Conservation (phyloP, 2,888 invertebrate species). For the Heliconius ethilla region DNA sequence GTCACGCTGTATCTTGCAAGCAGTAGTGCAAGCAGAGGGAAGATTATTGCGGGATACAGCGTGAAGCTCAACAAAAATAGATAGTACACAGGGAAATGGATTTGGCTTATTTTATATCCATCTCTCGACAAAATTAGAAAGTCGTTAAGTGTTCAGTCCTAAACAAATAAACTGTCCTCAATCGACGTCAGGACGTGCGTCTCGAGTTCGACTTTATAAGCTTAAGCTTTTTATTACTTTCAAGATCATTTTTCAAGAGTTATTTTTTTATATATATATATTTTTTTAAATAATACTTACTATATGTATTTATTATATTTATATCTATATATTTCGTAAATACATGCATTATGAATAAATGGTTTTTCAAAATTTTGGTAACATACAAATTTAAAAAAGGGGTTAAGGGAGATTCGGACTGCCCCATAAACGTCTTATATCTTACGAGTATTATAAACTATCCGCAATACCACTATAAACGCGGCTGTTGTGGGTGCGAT, state of each 20-base stretch:
- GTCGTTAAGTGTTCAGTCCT: slow-evolving; percentile 23
- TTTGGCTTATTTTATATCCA: slow-evolving; percentile 4
- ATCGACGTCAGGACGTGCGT: slow-evolving; percentile 27
- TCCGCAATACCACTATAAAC: too few species aligned
- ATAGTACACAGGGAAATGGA: not conserved
- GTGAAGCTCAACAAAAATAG: not conserved
- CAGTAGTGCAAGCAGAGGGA: too few species aligned
- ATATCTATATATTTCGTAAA: too few species aligned
- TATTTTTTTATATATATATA: slow-evolving; percentile 10
- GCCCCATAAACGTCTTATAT: too few species aligned
- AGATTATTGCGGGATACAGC: not conserved
- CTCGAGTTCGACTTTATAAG: slow-evolving; percentile 8
- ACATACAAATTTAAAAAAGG: too few species aligned
- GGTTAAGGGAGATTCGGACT: too few species aligned
- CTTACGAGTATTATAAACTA: too few species aligned
- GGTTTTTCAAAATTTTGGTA: too few species aligned
- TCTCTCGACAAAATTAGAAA: slow-evolving; percentile 21
- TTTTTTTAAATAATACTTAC: not conserved
- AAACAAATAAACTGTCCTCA: slow-evolving; percentile 30
- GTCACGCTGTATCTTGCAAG: too few species aligned
- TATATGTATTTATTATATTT: too few species aligned
- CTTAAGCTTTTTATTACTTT: slow-evolving; percentile 29
- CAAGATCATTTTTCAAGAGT: slow-evolving; percentile 7
- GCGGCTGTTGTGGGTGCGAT: too few species aligned
- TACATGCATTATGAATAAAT: too few species aligned